Evolutionary conservation across 2,888 invertebrate species (phyloP).

Genomic region (Meiosimyza platycephala): DNA sequence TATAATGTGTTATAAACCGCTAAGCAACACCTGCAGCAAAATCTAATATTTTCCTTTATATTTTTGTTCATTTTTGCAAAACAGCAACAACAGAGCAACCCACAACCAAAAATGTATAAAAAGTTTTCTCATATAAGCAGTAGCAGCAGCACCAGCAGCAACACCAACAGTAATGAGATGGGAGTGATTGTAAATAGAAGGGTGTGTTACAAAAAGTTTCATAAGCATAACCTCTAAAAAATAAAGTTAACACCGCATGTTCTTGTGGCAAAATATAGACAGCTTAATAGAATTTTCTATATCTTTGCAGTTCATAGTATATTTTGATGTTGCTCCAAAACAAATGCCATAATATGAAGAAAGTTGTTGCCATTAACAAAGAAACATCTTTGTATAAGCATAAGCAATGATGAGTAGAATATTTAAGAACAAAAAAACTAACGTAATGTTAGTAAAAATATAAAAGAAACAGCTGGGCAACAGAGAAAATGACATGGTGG

Average conservation of each 20-base stretch:
- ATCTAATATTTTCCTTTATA: not conserved
- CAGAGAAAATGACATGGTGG: too few species aligned
- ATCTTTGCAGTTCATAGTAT: not conserved
- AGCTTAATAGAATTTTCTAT: not conserved
- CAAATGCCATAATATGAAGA: not conserved
- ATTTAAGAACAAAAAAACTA: not conserved
- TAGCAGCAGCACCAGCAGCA: not conserved
- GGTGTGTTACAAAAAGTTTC: conserved; percentile 1
- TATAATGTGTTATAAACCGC: conserved; percentile 23
- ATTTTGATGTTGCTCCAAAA: conserved; percentile 11
- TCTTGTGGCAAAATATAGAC: not conserved
- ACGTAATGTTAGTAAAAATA: too few species aligned
- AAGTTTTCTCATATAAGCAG: conserved; percentile 22
- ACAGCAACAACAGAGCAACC: not conserved
- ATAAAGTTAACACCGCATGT: not conserved
- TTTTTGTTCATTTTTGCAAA: too few species aligned
- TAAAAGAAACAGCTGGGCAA: too few species aligned
- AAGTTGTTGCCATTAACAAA: conserved; percentile 25
- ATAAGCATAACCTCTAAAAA: conserved; percentile 21
- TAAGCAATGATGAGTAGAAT: not conserved
- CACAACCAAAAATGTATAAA: not conserved
- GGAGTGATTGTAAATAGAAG: too few species aligned
- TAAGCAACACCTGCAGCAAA: conserved; percentile 25
- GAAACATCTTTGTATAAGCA: not conserved
- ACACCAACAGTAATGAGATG: too few species aligned